Conservation (phyloP, 2,888 invertebrate species). For the Uloborus plumipes region DNA sequence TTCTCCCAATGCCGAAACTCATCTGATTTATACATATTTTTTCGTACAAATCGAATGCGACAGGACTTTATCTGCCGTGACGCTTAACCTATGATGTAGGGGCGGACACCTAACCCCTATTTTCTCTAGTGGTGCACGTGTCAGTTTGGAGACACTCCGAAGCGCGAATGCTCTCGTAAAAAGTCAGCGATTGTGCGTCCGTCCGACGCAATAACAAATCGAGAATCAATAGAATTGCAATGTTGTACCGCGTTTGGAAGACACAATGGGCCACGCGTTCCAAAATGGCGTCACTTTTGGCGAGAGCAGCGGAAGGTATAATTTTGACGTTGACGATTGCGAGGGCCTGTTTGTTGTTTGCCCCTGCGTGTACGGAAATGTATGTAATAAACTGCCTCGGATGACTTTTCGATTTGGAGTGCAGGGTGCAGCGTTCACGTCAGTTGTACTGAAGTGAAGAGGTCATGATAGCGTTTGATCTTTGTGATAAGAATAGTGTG, state of each 20-base stretch:
- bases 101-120: constrained; percentile 6
- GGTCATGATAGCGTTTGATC: no score
- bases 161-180: constrained; percentile 13
- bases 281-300: constrained; percentile 7
- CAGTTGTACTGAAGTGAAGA: no score
- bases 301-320: constrained; percentile 41
- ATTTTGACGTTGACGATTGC: constrained; percentile 27
- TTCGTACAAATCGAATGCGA: not conserved
- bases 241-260: not conserved
- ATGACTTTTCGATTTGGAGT: not conserved
- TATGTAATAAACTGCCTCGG: constrained; percentile 26
- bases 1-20: no score
- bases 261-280: constrained; percentile 24
- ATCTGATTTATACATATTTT: no score
- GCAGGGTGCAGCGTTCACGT: constrained; percentile 9
- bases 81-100: constrained; percentile 26
- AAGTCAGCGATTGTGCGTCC: constrained; percentile 10
- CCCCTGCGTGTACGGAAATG: constrained; percentile 27
- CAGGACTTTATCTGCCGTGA: constrained; percentile 8
- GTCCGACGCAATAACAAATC: constrained; percentile 20
- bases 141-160: constrained; percentile 3
- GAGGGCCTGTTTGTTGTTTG: not conserved
- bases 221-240: constrained; percentile 45
- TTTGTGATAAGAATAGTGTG: no score
- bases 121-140: constrained; percentile 14